A percentile compares a stretch with the other conserved stretches of the same genome.
phyloP scores from a whole-genome alignment of 2,888 invertebrate species.

The Orthosia incerta region DNA sequence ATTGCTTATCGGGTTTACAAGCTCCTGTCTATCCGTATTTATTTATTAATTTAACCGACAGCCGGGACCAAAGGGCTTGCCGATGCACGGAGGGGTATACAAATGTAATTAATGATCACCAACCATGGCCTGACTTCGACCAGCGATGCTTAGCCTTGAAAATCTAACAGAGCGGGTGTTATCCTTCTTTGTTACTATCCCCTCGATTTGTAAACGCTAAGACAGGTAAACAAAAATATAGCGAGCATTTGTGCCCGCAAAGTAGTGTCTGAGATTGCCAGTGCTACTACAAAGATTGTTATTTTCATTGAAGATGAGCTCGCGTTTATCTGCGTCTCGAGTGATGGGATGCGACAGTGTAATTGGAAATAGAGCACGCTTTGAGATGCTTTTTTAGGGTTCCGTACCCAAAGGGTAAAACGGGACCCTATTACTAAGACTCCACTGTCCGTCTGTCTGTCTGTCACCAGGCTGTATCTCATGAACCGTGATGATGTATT shows the following conservation, averaged over 20 bases:
- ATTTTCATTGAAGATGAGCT: background rate
- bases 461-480: no score
- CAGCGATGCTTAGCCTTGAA: background rate
- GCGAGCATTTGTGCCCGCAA: conserved; percentile 1
- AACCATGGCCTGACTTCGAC: background rate
- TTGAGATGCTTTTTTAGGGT: background rate
- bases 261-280: conserved; percentile 3
- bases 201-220: background rate
- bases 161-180: background rate
- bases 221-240: background rate
- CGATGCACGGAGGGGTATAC: background rate
- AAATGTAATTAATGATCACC: background rate
- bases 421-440: no score
- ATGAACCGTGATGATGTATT: no score
- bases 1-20: no score
- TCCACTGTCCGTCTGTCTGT: no score
- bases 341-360: background rate
- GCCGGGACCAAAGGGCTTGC: background rate
- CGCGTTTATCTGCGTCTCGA: conserved; percentile 5
- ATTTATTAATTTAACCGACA: no score
- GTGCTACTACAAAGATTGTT: conserved; percentile 9
- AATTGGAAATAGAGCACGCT: conserved; percentile 14
- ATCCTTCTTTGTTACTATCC: background rate
- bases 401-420: no score
- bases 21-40: no score